Base-by-base conservation (phyloP, 1,140 invertebrate genomes). In the Plutomurus gul region DNA sequence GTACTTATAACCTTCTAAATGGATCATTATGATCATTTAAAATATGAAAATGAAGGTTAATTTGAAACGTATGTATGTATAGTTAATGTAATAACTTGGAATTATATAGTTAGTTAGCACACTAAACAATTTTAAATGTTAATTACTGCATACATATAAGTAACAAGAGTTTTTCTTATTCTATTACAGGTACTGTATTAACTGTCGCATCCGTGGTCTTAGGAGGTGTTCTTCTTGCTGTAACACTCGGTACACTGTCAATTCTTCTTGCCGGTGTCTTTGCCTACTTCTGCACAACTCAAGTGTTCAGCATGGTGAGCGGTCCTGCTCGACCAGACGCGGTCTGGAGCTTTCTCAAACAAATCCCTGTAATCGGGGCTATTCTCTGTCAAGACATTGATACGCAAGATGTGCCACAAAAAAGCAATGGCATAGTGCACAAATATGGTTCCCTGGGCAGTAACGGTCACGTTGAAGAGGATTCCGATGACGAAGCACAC, bases 171-270 rank as follows among this genome's bases (percentile, higher is more conserved):
- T 70, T 75, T 75, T 20, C 72, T 2, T 71, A 33, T 74, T 71
- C 43, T 46, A 4, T 78, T 81, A 2, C 40, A 82, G 81, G 81
- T 74, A 79, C 81, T 5, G 51, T 82, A 20, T 65, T 82, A 33
- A 79, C 81, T 13, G 25, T 74, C 7, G 81, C 81, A 27, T 37
- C 75, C 18, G 75, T 82, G 7, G n/a, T 79, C n/a, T 65, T 82
- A 18, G 77, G 77, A 20, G 75, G 74, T 13, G 75, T 76, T 13
- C 39, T 82, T 11, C 8, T 79, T n/a, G 11, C 75, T 39, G 75
- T 82, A 4, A 77, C 76, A 10, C 74, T 79, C n/a, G 36, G 76
- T n/a, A 81, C 76, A 18, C 47, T 81, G 10, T 72, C 37, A 16
- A 30, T 40, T 51, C 33, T 76, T 3, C n/a, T 70, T n/a, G 6